Percentiles rank a stretch among this genome's conserved stretches.
Conservation (phyloP, 2,797 vertebrate species). For the Sebastolobus alascanus region DNA sequence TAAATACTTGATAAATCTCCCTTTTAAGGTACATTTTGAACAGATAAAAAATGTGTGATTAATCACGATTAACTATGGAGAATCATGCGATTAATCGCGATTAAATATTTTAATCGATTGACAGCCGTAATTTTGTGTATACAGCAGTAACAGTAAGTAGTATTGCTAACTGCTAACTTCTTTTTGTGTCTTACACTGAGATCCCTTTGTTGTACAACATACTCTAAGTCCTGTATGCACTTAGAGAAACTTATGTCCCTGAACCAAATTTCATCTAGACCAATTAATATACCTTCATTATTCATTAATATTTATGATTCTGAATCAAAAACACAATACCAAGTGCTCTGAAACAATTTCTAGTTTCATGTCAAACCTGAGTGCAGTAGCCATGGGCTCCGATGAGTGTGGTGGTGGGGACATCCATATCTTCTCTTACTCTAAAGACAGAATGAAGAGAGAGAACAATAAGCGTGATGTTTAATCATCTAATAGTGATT, state of each 20-base stretch:
- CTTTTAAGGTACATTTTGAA: too few species aligned
- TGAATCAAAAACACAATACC: neutral
- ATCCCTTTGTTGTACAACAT: neutral
- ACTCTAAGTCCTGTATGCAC: neutral
- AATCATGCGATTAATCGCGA: too few species aligned
- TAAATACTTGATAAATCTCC: too few species aligned
- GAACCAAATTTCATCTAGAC: neutral
- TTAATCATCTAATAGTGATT: neutral
- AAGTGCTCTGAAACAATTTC: neutral
- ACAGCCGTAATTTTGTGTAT: too few species aligned
- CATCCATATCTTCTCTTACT: conserved; percentile 91
- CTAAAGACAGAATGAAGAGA: conserved; percentile 72
- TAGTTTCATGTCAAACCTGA: conserved; percentile 85
- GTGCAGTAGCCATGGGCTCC: conserved; percentile 96
- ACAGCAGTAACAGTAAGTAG: neutral
- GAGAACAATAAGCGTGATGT: neutral
- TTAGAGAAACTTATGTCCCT: neutral
- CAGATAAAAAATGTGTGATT: too few species aligned
- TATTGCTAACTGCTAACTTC: neutral
- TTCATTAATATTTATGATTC: neutral
- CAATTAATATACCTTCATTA: neutral
- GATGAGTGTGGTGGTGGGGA: conserved; percentile 89
- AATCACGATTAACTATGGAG: too few species aligned
- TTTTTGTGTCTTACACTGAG: conserved; percentile 1
- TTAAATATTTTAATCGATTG: too few species aligned